Base-by-base conservation (phyloP, 1,140 invertebrate genomes). In the Drosophila sturtevanti region DNA sequence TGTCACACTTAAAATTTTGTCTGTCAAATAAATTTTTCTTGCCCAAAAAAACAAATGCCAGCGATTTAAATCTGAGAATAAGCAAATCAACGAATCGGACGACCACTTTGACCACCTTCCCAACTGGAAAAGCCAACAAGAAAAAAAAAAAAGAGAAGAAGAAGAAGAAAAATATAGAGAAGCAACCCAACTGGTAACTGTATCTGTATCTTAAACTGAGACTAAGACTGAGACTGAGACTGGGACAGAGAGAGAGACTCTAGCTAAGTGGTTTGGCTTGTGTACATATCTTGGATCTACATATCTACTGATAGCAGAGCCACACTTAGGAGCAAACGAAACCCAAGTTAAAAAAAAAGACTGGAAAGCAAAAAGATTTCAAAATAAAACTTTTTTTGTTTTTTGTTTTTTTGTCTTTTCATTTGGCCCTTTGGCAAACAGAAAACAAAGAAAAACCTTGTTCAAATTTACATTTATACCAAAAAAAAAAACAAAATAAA, bases 381-480 rank as follows among this genome's bases (percentile, higher is more conserved):
- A 18, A 48, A 48, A 4, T 4, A 31, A 31, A 31, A 31, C 27
- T 31, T 31, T 31, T 31, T 24, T 44, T 44, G 1, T 18, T 37
- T 61, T 48, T 51, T n/a, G n/a, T n/a, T n/a, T n/a, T n/a, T n/a
- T n/a, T n/a, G n/a, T n/a, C n/a, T n/a, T n/a, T n/a, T n/a, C n/a
- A n/a, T n/a, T n/a, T 55, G 61, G 67, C 60, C 67, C 67, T 69
- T 69, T 64, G 63, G 67, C 67, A 37, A 35, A 48, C 68, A 54
- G 71, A 74, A 76, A 63, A 76, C 72, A 79, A 74, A 81, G 63
- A 65, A 52, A 24, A 77, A 64, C 71, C 74, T 55, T 59, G 78
- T 78, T 44, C 31, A 86, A 81, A 86, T 86, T 86, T 81, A 86
- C 70, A 87, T 87, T 77, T 60, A 61, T 27, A n/a, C n/a, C n/a